Evolutionary conservation across 2,888 invertebrate genomes (phyloP), one percentile per base, ranked within the genome.

Genomic region (Tinea pellionella): DNA sequence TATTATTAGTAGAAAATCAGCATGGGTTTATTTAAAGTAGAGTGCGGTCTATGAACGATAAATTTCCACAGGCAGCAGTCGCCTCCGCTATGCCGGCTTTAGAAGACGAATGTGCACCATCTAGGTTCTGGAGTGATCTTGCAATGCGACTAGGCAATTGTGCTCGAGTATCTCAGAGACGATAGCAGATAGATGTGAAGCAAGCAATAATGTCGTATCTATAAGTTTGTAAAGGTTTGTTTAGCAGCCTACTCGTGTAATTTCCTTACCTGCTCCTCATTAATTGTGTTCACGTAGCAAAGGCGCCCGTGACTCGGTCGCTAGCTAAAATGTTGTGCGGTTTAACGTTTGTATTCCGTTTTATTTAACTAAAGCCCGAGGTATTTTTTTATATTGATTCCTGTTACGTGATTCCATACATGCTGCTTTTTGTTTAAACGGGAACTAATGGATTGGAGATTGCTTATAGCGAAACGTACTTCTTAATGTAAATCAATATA

Each of bases 221-320:
- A 24, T 24, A 24, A 24, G 6, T 24, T 24, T 53, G 53, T 12
- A n/a, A 1, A 24, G 53, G 53, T 64, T 61, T 62, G 62, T 24
- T 61, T 37, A 60, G 60, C 30, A 61, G 62, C 62, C 66, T 67
- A 68, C 68, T 64, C 63, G 61, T 67, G 71, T 73, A 75, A 75
- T 78, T 77, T 77, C 70, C 77, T 72, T 75, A 79, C 78, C 77
- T 78, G 73, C 63, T 66, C 65, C 74, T 75, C 77, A 78, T 79
- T 80, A 78, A 80, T 79, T 78, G 80, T 68, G 73, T 74, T 78
- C 80, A 80, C 79, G 79, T 74, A 70, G 72, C 63, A 63, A 65
- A 9, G 51, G 57, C 16, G 68, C 71, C 69, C 75, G 75, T 75
- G 73, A 71, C 73, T 67, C 59, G 59, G 57, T 15, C 37, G 57